Conservation (phyloP, 2,113 vertebrate species). For the Grus americana region DNA sequence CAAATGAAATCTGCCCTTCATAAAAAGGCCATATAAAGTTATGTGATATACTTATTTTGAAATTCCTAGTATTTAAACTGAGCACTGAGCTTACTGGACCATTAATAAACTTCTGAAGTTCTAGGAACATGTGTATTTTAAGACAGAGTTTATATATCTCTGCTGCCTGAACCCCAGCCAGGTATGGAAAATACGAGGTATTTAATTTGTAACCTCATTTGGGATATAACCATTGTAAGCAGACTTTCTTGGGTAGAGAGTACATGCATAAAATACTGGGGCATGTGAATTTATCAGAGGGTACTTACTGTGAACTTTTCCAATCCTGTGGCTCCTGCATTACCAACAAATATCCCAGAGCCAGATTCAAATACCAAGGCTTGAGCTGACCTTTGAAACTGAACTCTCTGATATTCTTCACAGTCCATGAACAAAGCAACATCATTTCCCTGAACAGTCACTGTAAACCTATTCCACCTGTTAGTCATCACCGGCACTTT, state of each 20-base stretch:
- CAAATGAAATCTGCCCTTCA: background rate
- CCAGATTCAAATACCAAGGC: constrained; percentile 86
- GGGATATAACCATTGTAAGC: background rate
- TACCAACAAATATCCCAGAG: constrained; percentile 93
- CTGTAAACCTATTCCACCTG: constrained; percentile 87
- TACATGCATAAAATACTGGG: background rate
- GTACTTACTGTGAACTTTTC: constrained; percentile 89
- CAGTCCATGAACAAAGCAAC: constrained; percentile 89
- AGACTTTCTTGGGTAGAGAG: background rate
- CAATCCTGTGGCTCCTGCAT: constrained; percentile 87
- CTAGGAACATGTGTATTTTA: background rate
- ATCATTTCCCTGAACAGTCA: constrained; percentile 82
- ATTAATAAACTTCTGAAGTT: background rate
- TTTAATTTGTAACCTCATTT: background rate
- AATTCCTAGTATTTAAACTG: background rate
- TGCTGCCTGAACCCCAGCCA: background rate
- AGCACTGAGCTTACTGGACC: background rate
- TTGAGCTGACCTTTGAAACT: constrained; percentile 76
- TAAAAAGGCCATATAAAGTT: background rate
- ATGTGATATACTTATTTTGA: background rate
- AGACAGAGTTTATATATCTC: background rate
- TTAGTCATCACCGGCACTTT: constrained; percentile 89
- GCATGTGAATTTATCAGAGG: background rate
- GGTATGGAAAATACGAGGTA: background rate
- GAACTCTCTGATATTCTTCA: constrained; percentile 83